Percentiles rank a stretch among this genome's conserved stretches.
These are phyloP conservation scores for Aricia artaxerxes DNA, from an alignment of 2,888 invertebrate species.

Conservation along the genomic window DNA sequence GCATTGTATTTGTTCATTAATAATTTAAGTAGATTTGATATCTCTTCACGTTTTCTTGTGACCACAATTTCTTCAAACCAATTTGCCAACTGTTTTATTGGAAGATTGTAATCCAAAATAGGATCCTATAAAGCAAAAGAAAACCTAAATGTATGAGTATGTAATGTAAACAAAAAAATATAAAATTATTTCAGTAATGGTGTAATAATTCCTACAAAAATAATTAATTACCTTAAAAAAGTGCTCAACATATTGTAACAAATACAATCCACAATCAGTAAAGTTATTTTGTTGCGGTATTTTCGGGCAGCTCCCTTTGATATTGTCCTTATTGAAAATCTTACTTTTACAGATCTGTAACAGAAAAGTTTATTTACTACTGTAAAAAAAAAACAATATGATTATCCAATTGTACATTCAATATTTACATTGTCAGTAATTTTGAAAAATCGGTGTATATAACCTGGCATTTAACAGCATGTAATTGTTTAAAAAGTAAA, in stretches of 20 bases:
- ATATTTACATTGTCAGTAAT: no score
- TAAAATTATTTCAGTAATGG: neutral
- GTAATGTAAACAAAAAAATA: neutral
- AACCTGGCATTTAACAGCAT: no score
- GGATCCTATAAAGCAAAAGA: conserved; percentile 83
- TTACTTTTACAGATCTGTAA: conserved; percentile 80
- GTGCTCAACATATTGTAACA: conserved; percentile 97
- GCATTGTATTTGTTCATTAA: conserved; percentile 88
- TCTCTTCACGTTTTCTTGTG: conserved; percentile 91
- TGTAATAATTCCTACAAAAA: neutral
- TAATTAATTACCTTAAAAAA: conserved; percentile 88
- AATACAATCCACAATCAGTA: conserved; percentile 97
- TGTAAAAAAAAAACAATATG: neutral
- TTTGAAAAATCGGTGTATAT: no score
- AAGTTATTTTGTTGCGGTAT: conserved; percentile 99
- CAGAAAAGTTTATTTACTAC: conserved; percentile 13
- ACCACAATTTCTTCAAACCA: conserved; percentile 95
- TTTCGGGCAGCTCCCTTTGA: conserved; percentile 92
- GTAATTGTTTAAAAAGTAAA: neutral
- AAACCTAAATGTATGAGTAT: neutral
- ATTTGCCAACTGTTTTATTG: conserved; percentile 88
- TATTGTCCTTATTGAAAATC: conserved; percentile 89
- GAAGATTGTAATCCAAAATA: conserved; percentile 88
- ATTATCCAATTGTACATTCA: no score
- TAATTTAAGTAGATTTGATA: conserved; percentile 87